Evolutionary conservation across 2,888 invertebrate species (phyloP), one percentile per base, ranked within the genome.

Genomic region (Macaria notata): DNA sequence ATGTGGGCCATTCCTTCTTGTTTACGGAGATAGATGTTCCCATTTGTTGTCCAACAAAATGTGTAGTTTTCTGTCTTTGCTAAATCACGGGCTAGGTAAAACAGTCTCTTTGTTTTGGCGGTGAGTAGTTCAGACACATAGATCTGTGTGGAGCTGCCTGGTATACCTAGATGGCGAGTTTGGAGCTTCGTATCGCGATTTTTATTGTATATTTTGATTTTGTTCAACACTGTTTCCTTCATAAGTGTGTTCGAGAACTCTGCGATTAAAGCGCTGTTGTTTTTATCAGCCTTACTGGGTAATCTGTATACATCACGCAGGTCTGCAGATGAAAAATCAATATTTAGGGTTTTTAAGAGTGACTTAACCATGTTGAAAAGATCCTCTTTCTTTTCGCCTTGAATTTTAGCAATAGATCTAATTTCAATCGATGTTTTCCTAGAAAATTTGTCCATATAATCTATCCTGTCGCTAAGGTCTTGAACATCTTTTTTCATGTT

Each of bases 21-120:
- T 46, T 19, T n/a, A n/a, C n/a, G n/a, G n/a, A n/a, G n/a, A n/a
- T n/a, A n/a, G n/a, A n/a, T n/a, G n/a, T n/a, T n/a, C 6, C 53
- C 53, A 29, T 53, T 53, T 9, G 52, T 31, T 0, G 52, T 52
- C 52, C 52, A 52, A 44, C 52, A 51, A 33, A 51, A 51, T 4
- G 8, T 31, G 41, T 31, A 52, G 2, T 31, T 38, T 38, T 52
- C 46, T n/a, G 52, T 46, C 9, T 46, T 52, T 3, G 52, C 52
- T 3, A 52, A n/a, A 7, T 52, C 52, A 4, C 52, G 52, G 1
- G 52, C 46, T 4, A 52, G 41, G 38, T 38, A 52, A 31, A 46
- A 52, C n/a, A n/a, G n/a, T n/a, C n/a, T n/a, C n/a, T n/a, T n/a
- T n/a, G n/a, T n/a, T n/a, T n/a, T n/a, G n/a, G n/a, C n/a, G n/a